phyloP scores from a whole-genome alignment of 2,888 invertebrate species.

The Andrena flavipes region DNA sequence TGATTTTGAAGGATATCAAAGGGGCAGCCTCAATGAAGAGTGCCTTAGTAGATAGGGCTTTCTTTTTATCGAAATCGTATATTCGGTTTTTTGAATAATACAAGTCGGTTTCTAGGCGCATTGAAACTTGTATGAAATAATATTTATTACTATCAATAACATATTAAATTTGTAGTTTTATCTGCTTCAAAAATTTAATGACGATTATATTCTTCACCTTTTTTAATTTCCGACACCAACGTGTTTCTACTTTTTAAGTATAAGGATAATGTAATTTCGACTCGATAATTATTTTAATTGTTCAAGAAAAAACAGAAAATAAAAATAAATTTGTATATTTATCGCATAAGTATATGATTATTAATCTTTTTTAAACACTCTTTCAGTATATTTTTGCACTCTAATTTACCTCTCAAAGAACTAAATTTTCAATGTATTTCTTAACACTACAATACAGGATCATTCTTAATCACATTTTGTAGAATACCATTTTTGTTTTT shows the following conservation, averaged over 20 bases:
- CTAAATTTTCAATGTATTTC: too few relatives aligned
- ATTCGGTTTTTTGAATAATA: slow-evolving; percentile 4
- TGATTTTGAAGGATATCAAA: slow-evolving; percentile 38
- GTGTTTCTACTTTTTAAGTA: slow-evolving; percentile 3
- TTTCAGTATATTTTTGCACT: too few relatives aligned
- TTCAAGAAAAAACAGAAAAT: not conserved
- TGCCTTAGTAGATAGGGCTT: slow-evolving; percentile 65
- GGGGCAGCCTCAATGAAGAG: slow-evolving; percentile 63
- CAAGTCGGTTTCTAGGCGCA: slow-evolving; percentile 1
- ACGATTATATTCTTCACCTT: not conserved
- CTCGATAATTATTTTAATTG: slow-evolving; percentile 16
- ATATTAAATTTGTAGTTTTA: slow-evolving; percentile 15
- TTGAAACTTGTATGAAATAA: slow-evolving; percentile 7
- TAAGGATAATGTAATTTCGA: slow-evolving; percentile 1
- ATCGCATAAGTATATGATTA: slow-evolving; percentile 9
- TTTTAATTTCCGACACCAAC: not conserved
- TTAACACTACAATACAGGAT: too few relatives aligned
- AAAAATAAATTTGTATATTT: slow-evolving; percentile 41
- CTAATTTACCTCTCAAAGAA: too few relatives aligned
- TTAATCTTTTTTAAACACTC: not conserved
- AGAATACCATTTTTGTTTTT: too few relatives aligned
- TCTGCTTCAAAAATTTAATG: not conserved
- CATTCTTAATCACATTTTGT: too few relatives aligned
- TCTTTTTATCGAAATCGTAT: slow-evolving; percentile 39
- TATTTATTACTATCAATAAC: slow-evolving; percentile 3